Evolutionary conservation across 2,113 vertebrate species (phyloP).

Genomic region (Todiramphus saurophagus): DNA sequence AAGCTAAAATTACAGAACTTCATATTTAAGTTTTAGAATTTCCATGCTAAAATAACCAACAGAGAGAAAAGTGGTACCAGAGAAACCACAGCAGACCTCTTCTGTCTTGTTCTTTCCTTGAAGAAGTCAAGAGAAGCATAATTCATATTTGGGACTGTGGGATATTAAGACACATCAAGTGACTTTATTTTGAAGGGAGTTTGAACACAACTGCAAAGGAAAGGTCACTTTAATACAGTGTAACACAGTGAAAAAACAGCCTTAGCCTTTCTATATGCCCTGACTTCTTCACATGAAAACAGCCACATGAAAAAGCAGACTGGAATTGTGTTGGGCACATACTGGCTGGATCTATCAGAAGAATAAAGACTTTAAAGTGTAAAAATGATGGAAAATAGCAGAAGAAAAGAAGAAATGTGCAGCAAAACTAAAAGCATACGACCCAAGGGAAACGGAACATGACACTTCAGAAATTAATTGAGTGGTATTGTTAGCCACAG

Average conservation of each 20-base stretch:
- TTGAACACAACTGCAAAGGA: background rate
- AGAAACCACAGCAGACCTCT: background rate
- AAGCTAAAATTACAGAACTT: background rate
- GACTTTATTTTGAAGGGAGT: background rate
- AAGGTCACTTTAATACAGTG: background rate
- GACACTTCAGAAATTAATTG: background rate
- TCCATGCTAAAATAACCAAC: background rate
- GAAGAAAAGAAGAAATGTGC: background rate
- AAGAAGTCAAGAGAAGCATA: background rate
- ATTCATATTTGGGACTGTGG: background rate
- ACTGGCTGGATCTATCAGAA: background rate
- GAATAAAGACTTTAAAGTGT: background rate
- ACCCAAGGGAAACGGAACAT: background rate
- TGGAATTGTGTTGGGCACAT: background rate
- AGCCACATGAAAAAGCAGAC: background rate
- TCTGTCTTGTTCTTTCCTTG: background rate
- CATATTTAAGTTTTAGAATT: background rate
- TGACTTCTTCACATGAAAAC: background rate
- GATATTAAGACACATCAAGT: background rate
- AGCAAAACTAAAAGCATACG: background rate
- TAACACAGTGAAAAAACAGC: background rate
- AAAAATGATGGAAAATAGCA: background rate
- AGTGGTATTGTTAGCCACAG: background rate
- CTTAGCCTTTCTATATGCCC: background rate
- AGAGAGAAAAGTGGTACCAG: background rate